Base-by-base conservation (phyloP, 2,888 invertebrate species). In the Labia minor region DNA sequence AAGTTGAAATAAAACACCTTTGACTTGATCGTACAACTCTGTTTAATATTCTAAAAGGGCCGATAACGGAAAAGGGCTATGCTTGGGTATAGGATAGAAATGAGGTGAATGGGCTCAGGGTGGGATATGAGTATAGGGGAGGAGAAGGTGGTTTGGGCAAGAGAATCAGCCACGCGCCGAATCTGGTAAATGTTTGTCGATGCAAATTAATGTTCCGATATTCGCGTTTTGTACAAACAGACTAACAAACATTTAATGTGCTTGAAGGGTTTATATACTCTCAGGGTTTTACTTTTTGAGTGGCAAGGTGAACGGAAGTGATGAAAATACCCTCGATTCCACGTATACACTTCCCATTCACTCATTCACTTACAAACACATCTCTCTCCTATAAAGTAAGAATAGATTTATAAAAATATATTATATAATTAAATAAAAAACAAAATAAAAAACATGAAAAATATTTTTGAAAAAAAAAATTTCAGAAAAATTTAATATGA, bases 151-250 rank as follows among this genome's bases (percentile, higher is more conserved):
- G n/a, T n/a, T n/a, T n/a, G n/a, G n/a, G n/a, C n/a, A n/a, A 33
- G 33, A 6, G 33, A 33, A 33, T 33, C 33, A 33, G 33, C 33
- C 33, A 33, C 33, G 49, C 49, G n/a, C n/a, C 4, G 49, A 49
- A 49, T 49, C 49, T 49, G 49, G 49, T 49, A 49, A 49, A 49
- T 49, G 49, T 49, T 49, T 49, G 49, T 16, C 49, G 49, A 49
- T 49, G 49, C 49, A 49, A 49, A 49, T 49, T 49, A 49, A 49
- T 49, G 49, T 49, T 49, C 49, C 49, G 49, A 49, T 49, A 49
- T 49, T 49, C 49, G 49, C 49, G 49, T 49, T 49, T 26, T 49
- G 49, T 49, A 49, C 49, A 49, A 49, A 49, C 49, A 49, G 49
- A 49, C 49, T 8, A 49, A 49, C 49, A 49, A 49, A 49, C 49